Percentiles rank a stretch among this genome's conserved stretches.
These are phyloP conservation scores for Drosophila greeni DNA, from an alignment of 2,888 invertebrate species.

Conservation along the genomic window DNA sequence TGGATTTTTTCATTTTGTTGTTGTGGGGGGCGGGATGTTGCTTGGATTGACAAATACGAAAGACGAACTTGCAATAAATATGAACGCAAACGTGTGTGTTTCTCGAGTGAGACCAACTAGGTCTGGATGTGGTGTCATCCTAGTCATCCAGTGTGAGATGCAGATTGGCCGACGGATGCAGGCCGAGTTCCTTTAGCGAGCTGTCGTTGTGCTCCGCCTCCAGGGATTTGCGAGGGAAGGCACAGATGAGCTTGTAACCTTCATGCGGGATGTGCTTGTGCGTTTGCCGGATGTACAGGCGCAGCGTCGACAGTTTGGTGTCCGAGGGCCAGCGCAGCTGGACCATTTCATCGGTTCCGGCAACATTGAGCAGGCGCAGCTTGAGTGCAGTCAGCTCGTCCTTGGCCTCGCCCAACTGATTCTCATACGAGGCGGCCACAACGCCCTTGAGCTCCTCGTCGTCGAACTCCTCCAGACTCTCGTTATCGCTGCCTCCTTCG, in stretches of 20 bases:
- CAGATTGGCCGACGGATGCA: slow-evolving; percentile 78
- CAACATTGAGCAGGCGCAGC: slow-evolving; percentile 71
- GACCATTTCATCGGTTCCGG: slow-evolving; percentile 72
- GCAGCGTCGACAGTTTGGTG: slow-evolving; percentile 74
- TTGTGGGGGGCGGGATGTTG: background rate
- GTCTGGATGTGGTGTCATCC: slow-evolving; percentile 16
- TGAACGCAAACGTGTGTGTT: slow-evolving; percentile 16
- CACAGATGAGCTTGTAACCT: slow-evolving; percentile 77
- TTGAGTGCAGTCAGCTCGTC: slow-evolving; percentile 74
- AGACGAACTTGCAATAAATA: slow-evolving; percentile 35
- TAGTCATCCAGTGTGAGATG: slow-evolving; percentile 78
- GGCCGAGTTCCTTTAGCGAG: slow-evolving; percentile 75
- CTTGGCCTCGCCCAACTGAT: slow-evolving; percentile 59
- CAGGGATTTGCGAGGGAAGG: slow-evolving; percentile 77
- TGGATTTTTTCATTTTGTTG: slow-evolving; percentile 10
- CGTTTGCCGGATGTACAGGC: slow-evolving; percentile 73
- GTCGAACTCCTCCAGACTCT: slow-evolving; percentile 68
- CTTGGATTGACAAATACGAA: slow-evolving; percentile 19
- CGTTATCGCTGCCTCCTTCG: slow-evolving; percentile 59
- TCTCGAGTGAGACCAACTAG: slow-evolving; percentile 7
- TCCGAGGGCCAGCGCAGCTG: slow-evolving; percentile 78
- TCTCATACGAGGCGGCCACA: slow-evolving; percentile 65
- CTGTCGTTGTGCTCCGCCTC: slow-evolving; percentile 71
- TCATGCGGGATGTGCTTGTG: slow-evolving; percentile 75
- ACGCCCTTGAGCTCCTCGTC: slow-evolving; percentile 63